Evolutionary conservation across 92 coral and sea anemone species (phyloP).

Genomic region (Isaurus tuberculatus): DNA sequence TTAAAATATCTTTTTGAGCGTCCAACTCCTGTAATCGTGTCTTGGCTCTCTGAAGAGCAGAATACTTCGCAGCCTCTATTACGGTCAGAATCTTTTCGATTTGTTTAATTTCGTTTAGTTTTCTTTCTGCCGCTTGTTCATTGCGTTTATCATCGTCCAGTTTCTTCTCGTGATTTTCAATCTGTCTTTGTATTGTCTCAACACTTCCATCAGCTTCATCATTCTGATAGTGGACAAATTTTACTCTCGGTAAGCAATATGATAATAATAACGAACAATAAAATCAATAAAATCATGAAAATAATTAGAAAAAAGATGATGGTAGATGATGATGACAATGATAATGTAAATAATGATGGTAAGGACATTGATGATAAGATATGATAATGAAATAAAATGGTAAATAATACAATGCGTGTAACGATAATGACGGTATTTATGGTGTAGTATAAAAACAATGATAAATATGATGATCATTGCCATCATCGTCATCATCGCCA

Average conservation of each 20-base stretch:
- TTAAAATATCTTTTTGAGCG: constrained; percentile 53
- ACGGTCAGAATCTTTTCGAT: constrained; percentile 91
- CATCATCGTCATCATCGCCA: too few species aligned
- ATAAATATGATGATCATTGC: too few species aligned
- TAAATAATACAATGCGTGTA: too few species aligned
- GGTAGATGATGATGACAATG: too few species aligned
- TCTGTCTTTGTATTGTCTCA: constrained; percentile 43
- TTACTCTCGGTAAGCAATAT: neutral
- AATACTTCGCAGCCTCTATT: constrained; percentile 91
- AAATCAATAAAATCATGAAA: too few species aligned
- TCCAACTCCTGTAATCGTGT: constrained; percentile 65
- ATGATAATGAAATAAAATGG: too few species aligned
- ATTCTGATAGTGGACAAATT: neutral
- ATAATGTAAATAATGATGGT: too few species aligned
- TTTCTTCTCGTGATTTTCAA: constrained; percentile 73
- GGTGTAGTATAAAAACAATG: too few species aligned
- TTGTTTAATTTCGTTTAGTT: constrained; percentile 78
- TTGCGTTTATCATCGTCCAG: constrained; percentile 73
- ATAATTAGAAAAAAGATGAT: too few species aligned
- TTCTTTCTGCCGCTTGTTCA: constrained; percentile 83
- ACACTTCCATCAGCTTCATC: constrained; percentile 25
- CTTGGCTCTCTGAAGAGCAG: constrained; percentile 87
- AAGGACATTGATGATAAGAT: too few species aligned
- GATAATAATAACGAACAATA: neutral
- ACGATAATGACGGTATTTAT: too few species aligned